phyloP scores from a whole-genome alignment of 2,888 invertebrate species.

The Mactromeris polynyma region DNA sequence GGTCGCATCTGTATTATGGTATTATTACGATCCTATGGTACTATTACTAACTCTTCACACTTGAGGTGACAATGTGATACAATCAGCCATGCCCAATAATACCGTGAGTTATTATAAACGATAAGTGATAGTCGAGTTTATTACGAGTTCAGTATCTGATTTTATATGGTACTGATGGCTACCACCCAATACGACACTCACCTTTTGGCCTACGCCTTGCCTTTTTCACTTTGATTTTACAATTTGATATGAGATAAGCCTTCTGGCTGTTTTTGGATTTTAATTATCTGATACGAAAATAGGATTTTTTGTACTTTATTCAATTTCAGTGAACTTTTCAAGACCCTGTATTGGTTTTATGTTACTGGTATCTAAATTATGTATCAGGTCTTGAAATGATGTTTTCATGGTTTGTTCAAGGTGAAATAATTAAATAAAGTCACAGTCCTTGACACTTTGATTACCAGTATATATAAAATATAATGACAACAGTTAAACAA shows the following conservation, averaged over 20 bases:
- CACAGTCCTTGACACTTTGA: background rate
- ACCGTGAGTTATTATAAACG: background rate
- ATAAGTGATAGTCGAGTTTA: background rate
- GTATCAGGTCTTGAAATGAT: background rate
- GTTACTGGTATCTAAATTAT: background rate
- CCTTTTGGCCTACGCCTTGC: background rate
- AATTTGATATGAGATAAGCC: constrained; percentile 6
- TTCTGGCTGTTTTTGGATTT: background rate
- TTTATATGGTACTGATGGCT: background rate
- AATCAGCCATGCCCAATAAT: background rate
- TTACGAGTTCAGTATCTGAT: background rate
- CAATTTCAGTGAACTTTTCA: background rate
- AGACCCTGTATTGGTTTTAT: background rate
- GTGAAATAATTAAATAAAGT: background rate
- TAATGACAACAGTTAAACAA: background rate
- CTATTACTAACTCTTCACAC: background rate
- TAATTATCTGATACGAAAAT: background rate
- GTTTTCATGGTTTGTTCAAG: background rate
- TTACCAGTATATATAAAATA: background rate
- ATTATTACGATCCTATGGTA: background rate
- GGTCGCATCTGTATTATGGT: background rate
- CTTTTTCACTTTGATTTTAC: constrained; percentile 10
- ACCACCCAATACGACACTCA: background rate
- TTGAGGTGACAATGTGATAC: background rate
- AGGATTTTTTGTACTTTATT: background rate